These are phyloP conservation scores for Virgularia gustaviana DNA, from an alignment of 92 coral and sea anemone species.

Conservation along the genomic window DNA sequence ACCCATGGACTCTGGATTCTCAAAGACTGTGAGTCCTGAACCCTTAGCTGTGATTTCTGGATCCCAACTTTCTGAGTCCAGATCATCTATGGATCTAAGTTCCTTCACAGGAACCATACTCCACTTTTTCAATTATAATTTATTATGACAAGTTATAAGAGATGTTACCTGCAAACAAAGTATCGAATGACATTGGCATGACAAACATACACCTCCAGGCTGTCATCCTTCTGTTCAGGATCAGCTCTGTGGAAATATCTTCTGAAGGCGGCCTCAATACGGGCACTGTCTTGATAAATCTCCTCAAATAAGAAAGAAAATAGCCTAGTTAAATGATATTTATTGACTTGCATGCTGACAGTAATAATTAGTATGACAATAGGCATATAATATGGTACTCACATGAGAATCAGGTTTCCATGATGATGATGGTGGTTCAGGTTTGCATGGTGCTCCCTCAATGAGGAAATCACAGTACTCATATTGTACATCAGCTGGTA, in stretches of 20 bases:
- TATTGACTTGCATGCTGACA: neutral
- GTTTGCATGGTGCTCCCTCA: slow-evolving; percentile 88
- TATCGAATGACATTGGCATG: slow-evolving; percentile 97
- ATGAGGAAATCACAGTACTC: slow-evolving; percentile 67
- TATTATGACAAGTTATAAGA: neutral
- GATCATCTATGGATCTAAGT: neutral
- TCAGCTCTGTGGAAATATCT: slow-evolving; percentile 94
- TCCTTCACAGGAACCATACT: neutral
- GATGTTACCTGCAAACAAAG: slow-evolving; percentile 86
- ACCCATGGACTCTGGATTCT: too few species aligned
- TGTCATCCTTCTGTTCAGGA: slow-evolving; percentile 75
- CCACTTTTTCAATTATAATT: neutral
- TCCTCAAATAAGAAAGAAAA: slow-evolving; percentile 41
- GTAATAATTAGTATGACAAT: neutral
- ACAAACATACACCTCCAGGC: slow-evolving; percentile 82
- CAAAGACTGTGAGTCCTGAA: too few species aligned
- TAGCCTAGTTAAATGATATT: too few species aligned
- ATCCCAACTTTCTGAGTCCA: too few species aligned
- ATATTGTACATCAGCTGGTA: slow-evolving; percentile 76
- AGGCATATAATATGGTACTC: slow-evolving; percentile 18
- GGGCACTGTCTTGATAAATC: slow-evolving; percentile 85
- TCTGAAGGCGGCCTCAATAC: slow-evolving; percentile 98
- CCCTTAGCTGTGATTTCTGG: too few species aligned
- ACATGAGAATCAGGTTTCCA: slow-evolving; percentile 84
- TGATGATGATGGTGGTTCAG: slow-evolving; percentile 78